These are phyloP conservation scores for Dilophus febrilis DNA, from an alignment of 2,888 invertebrate genomes.

Conservation along the genomic window DNA sequence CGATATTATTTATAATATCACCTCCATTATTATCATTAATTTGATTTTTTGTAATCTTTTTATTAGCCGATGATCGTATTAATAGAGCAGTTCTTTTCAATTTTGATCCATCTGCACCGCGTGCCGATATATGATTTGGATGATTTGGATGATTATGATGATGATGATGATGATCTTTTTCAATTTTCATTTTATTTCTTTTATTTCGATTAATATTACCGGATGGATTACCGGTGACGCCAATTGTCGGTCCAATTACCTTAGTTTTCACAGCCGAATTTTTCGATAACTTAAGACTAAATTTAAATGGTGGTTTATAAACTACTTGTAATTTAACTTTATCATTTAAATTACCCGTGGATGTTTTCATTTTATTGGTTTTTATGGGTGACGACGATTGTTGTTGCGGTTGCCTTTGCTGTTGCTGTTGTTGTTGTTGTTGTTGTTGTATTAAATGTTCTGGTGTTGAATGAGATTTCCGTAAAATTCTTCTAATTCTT, in stretches of 20 bases:
- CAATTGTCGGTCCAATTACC: slow-evolving; percentile 19
- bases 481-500: slow-evolving; percentile 34
- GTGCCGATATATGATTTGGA: too few species aligned
- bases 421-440: too few species aligned
- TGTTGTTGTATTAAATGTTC: slow-evolving; percentile 44
- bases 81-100: slow-evolving; percentile 1
- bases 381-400: slow-evolving; percentile 32
- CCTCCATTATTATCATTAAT: slow-evolving; percentile 17
- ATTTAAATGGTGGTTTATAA: slow-evolving; percentile 75
- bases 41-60: slow-evolving; percentile 15
- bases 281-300: slow-evolving; percentile 53
- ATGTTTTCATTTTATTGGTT: slow-evolving; percentile 34
- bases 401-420: slow-evolving; percentile 25
- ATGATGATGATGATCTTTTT: neutral
- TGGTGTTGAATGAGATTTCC: slow-evolving; percentile 74
- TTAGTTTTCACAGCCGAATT: slow-evolving; percentile 29
- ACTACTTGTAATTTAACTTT: slow-evolving; percentile 69
- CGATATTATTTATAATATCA: neutral
- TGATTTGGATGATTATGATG: too few species aligned
- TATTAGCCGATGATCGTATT: neutral
- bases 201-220: neutral
- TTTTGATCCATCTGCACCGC: neutral
- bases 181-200: neutral
- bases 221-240: slow-evolving; percentile 4
- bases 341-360: slow-evolving; percentile 51